Percentiles rank a stretch among this genome's conserved stretches.
phyloP scores from a whole-genome alignment of 2,888 invertebrate genomes.

The Sclerodermus sp. region DNA sequence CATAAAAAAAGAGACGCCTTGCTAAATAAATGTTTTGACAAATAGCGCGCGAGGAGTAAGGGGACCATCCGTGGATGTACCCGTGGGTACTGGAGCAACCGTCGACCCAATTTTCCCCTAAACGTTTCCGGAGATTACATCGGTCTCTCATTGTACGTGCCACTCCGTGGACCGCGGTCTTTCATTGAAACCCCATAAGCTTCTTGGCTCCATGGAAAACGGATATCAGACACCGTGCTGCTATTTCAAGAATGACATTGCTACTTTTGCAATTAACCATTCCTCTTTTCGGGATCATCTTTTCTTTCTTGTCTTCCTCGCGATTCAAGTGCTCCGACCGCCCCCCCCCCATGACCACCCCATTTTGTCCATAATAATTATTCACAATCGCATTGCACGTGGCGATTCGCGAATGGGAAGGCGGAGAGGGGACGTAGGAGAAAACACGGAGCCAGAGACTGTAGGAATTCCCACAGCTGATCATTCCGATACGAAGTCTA shows the following conservation, averaged over 20 bases:
- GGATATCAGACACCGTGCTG: conserved; percentile 11
- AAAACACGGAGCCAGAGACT: too few relatives aligned
- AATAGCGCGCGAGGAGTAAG: conserved; percentile 30
- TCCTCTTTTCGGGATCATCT: too few relatives aligned
- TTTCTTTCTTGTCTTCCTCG: too few relatives aligned
- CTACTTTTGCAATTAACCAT: too few relatives aligned
- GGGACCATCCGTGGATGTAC: conserved; percentile 10
- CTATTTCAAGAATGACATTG: too few relatives aligned
- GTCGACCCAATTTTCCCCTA: conserved; percentile 57
- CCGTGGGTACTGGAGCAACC: conserved; percentile 49
- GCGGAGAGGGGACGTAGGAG: too few relatives aligned
- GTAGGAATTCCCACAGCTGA: conserved; percentile 46
- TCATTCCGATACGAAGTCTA: conserved; percentile 51
- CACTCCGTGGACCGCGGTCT: conserved; percentile 17
- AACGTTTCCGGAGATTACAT: conserved; percentile 58
- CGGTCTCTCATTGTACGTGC: conserved; percentile 49
- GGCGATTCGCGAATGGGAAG: conserved; percentile 6
- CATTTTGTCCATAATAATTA: too few relatives aligned
- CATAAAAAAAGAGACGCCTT: conserved; percentile 14
- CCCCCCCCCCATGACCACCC: too few relatives aligned
- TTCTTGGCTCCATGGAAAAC: conserved; percentile 31
- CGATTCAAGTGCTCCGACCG: too few relatives aligned
- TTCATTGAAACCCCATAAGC: conserved; percentile 28
- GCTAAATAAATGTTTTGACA: conserved; percentile 55
- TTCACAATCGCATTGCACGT: too few relatives aligned